These are phyloP conservation scores for Betta splendens DNA, from an alignment of 2,797 vertebrate genomes.

Conservation along the genomic window DNA sequence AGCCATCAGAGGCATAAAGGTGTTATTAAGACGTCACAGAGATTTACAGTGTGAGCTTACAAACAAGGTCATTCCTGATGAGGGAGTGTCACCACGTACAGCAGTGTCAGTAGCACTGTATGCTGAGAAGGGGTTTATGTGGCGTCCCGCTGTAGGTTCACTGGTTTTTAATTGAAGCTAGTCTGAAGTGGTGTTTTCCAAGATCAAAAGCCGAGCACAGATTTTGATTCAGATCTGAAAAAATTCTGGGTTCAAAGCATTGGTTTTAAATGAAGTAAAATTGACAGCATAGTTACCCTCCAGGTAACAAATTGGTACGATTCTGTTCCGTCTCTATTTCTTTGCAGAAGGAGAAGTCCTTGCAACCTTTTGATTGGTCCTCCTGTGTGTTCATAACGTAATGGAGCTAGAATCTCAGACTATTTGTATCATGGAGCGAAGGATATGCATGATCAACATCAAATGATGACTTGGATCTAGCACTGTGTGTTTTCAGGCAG, in stretches of 20 bases:
- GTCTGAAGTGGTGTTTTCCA: background rate
- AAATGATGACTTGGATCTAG: too few species aligned
- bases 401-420: too few species aligned
- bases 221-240: background rate
- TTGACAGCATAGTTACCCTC: background rate
- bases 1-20: slow-evolving; percentile 49
- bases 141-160: background rate
- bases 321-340: too few species aligned
- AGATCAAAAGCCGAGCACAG: background rate
- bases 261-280: background rate
- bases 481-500: too few species aligned
- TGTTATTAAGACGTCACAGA: slow-evolving; percentile 76
- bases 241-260: background rate
- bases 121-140: slow-evolving; percentile 13
- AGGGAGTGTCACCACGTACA: slow-evolving; percentile 73
- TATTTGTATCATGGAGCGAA: background rate
- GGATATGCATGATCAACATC: background rate
- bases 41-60: slow-evolving; percentile 71
- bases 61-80: slow-evolving; percentile 68
- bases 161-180: slow-evolving; percentile 1
- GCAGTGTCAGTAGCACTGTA: slow-evolving; percentile 52
- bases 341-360: too few species aligned
- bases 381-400: too few species aligned
- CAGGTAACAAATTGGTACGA: too few species aligned
- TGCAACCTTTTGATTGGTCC: too few species aligned